Base-by-base conservation (phyloP, 2,888 invertebrate genomes). In the Cancer borealis region DNA sequence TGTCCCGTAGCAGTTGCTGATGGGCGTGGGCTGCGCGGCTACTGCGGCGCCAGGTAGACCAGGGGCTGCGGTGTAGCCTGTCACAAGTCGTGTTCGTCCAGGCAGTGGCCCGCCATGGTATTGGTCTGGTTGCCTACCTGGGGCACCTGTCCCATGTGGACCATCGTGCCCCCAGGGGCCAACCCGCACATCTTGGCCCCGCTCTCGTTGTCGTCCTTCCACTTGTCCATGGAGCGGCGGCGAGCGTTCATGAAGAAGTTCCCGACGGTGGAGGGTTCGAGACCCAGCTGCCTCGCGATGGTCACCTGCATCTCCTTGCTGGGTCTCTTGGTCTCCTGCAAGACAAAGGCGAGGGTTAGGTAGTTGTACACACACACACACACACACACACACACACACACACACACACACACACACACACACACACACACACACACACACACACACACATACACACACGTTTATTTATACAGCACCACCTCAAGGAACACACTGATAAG, bases 201-300 rank as follows among this genome's bases (percentile, higher is more conserved):
- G 88, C 84, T 54, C 93, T 96, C 94, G 87, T 98, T 98, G 96
- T 99, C 99, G 96, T 99, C 99, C 97, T 98, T 98, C 99, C 99
- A 99, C 96, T 99, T 99, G 97, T 99, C 99, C 96, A 97, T 96
- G 54, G 97, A 97, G 96, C 99, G 98, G 96, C 99, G 97, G 95
- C 99, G 97, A n/a, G 99, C 99, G 97, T 99, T 99, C 99, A 99
- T 99, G 97, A 99, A 99, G 97, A 99, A 99, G 97, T 99, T 99
- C 92, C 99, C 99, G 95, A 99, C 99, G 17, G 99, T 99, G 93
- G 99, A 99, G 93, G 99, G 99, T 96, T 99, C 99, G 96, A 99
- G 97, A 95, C 99, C 99, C 96, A 99, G 97, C 97, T 99, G 99
- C 96, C 99, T 97, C 49, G 99, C 99, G 97, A 99, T 99, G 96